Evolutionary conservation across 2,113 vertebrate species (phyloP).

Genomic region (Mesoclemmys tuberculata): DNA sequence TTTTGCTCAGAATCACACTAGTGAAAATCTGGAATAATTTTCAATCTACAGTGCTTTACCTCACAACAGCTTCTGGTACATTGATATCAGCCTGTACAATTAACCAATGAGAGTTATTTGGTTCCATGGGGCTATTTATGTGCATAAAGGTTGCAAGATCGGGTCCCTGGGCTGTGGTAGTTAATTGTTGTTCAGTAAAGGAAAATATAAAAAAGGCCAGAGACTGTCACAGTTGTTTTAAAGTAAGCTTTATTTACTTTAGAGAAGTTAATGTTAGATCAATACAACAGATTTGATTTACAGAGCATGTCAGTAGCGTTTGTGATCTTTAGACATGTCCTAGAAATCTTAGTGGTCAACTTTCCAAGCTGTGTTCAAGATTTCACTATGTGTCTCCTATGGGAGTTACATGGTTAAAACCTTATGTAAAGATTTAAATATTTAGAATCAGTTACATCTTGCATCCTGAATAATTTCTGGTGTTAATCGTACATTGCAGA

Average conservation of each 20-base stretch:
- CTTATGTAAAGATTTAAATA: background rate
- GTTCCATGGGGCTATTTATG: background rate
- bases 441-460: background rate
- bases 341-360: background rate
- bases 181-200: background rate
- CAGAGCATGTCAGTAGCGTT: background rate
- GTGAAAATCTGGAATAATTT: background rate
- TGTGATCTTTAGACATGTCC: background rate
- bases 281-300: background rate
- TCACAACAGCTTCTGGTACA: background rate
- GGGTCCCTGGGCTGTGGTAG: background rate
- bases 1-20: background rate
- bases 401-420: background rate
- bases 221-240: background rate
- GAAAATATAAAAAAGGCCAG: background rate
- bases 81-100: background rate
- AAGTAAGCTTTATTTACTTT: background rate
- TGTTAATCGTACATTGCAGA: background rate
- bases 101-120: background rate
- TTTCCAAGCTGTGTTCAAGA: background rate
- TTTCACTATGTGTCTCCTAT: background rate
- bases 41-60: background rate
- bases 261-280: background rate
- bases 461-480: background rate
- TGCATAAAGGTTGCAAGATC: background rate